These are phyloP conservation scores for Brassicogethes aeneus DNA, from an alignment of 2,888 invertebrate species.

Conservation along the genomic window DNA sequence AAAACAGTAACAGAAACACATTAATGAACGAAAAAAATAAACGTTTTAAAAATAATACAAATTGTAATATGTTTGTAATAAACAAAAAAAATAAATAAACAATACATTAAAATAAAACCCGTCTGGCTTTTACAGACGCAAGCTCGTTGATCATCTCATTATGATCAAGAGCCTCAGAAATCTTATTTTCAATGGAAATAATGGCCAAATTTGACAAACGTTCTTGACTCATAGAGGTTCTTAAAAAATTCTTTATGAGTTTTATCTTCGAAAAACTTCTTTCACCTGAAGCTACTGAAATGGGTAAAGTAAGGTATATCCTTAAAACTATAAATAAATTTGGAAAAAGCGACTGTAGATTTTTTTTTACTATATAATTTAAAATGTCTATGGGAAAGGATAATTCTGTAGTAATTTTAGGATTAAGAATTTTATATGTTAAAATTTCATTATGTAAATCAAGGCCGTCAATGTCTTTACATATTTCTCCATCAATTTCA, in stretches of 20 bases:
- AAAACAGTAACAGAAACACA: too few relatives aligned
- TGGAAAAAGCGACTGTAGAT: slow-evolving; percentile 7
- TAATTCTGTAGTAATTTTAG: slow-evolving; percentile 2
- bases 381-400: slow-evolving; percentile 5
- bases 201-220: background rate
- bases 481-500: too few relatives aligned
- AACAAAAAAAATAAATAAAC: too few relatives aligned
- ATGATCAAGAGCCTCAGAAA: background rate
- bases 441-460: slow-evolving; percentile 5
- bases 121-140: background rate
- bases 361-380: slow-evolving; percentile 5
- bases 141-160: background rate
- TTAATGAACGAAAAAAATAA: too few relatives aligned
- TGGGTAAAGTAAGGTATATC: slow-evolving; percentile 4
- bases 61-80: too few relatives aligned
- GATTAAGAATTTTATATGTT: slow-evolving; percentile 6
- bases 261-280: slow-evolving; percentile 8
- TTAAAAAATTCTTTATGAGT: slow-evolving; percentile 7
- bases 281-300: slow-evolving; percentile 4
- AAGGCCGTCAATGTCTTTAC: too few relatives aligned
- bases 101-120: background rate
- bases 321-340: slow-evolving; percentile 4
- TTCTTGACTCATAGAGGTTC: slow-evolving; percentile 3
- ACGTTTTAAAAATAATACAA: too few relatives aligned
- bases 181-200: slow-evolving; percentile 3